phyloP scores from a whole-genome alignment of 2,797 vertebrate species.

The Thunnus albacares region DNA sequence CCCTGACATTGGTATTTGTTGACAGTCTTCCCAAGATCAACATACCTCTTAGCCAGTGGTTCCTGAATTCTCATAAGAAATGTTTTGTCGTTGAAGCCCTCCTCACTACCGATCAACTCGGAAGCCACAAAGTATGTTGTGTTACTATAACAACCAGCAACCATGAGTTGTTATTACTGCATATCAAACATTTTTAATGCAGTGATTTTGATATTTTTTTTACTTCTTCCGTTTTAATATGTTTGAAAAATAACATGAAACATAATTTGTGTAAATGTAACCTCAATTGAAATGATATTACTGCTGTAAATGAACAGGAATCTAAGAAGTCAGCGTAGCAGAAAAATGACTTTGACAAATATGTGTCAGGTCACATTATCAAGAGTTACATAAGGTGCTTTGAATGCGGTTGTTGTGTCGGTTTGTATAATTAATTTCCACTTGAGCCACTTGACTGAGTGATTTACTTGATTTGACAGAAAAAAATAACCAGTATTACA shows the following conservation, averaged over 20 bases:
- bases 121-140: no score
- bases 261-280: no score
- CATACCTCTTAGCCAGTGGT: neutral
- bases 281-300: no score
- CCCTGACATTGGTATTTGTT: constrained; percentile 1
- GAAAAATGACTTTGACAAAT: neutral
- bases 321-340: neutral
- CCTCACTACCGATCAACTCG: no score
- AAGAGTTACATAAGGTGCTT: constrained; percentile 19
- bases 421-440: neutral
- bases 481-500: no score
- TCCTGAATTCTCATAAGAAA: neutral
- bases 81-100: no score
- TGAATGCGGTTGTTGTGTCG: neutral
- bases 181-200: no score
- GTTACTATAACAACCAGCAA: no score
- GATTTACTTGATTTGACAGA: neutral
- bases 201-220: no score
- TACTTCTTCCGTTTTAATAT: no score
- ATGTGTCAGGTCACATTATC: constrained; percentile 1
- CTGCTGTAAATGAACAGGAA: neutral
- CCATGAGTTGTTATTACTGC: no score
- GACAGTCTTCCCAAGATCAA: constrained; percentile 21
- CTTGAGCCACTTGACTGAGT: neutral
- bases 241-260: no score